A percentile compares a stretch with the other conserved stretches of the same genome.
phyloP scores from a whole-genome alignment of 2,113 vertebrate species.

The Cynocephalus volans region DNA sequence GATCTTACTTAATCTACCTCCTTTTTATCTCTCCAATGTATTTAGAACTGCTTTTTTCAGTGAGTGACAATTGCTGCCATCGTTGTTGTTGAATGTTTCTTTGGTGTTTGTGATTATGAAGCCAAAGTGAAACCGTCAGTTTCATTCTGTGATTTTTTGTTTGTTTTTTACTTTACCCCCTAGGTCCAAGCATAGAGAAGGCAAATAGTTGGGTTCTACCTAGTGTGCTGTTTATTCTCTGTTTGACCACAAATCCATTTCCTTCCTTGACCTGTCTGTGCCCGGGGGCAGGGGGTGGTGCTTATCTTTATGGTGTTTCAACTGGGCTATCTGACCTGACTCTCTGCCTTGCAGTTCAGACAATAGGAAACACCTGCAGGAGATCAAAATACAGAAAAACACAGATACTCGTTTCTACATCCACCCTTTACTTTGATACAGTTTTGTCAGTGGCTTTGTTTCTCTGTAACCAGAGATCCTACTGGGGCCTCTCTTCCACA shows the following conservation, averaged over 20 bases:
- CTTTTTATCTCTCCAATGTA: background rate
- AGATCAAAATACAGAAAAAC: background rate
- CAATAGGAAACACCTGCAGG: background rate
- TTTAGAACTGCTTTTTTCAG: background rate
- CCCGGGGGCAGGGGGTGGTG: too few relatives aligned
- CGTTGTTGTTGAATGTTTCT: background rate
- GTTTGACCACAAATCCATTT: background rate
- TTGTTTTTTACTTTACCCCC: background rate
- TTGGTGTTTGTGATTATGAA: background rate
- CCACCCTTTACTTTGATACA: background rate
- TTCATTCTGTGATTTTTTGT: background rate
- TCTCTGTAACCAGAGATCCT: background rate
- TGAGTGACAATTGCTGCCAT: background rate
- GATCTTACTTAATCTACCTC: background rate
- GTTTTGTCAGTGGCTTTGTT: background rate
- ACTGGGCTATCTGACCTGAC: background rate
- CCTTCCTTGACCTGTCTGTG: background rate
- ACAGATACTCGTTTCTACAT: background rate
- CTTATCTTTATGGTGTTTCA: background rate
- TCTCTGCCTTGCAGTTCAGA: background rate
- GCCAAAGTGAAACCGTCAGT: background rate
- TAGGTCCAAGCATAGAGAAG: background rate
- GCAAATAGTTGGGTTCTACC: background rate
- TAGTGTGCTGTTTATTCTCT: background rate
- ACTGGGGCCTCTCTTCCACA: background rate